Evolutionary conservation across 2,797 vertebrate species (phyloP), one percentile per base, ranked within the genome.

Genomic region (Carduelis carduelis): DNA sequence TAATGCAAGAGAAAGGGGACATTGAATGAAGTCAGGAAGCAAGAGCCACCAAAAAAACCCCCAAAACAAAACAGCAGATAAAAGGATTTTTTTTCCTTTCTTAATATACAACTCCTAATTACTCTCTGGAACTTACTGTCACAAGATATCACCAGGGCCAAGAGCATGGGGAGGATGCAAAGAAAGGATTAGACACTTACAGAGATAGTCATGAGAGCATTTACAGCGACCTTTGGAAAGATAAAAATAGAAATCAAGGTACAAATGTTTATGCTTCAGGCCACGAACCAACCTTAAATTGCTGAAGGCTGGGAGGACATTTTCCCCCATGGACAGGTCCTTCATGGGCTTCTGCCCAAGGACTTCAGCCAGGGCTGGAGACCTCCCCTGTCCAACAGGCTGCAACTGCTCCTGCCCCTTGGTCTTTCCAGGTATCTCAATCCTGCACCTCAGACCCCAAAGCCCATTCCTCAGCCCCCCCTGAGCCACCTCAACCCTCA

Each of bases 41-140:
- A 94, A 88, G 64, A 93, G 76, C 17, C 30, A 90, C 39, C 6
- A 82, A 71, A 64, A 63, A 41, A 41, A 41, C 2, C 8, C 21
- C 53, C 21, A 79, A 50, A 21, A 35, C 22, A 56, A 34, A 56
- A 17, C 3, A 4, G 34, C 35, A 72, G 79, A 96, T 91, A 89
- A 91, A 83, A 37, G 19, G 28, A 37, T 74, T 49, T 50, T 59
- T 50, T 44, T 47, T 4, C 30, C 30, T 85, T 87, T 69, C 69
- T 88, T 66, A 88, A 95, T 39, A 87, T 24, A 74, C 41, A 91
- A 68, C 49, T 93, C 41, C 27, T 82, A 93, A 94, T 90, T 93
- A 90, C 56, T 87, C 77, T 63, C 41, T 79, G 85, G 24, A 94
- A 94, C 72, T 95, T 35, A 90, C 65, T 91, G 92, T 89, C 89